Evolutionary conservation across 2,888 invertebrate genomes (phyloP), one percentile per base, ranked within the genome.

Genomic region (Tubulanus polymorphus): DNA sequence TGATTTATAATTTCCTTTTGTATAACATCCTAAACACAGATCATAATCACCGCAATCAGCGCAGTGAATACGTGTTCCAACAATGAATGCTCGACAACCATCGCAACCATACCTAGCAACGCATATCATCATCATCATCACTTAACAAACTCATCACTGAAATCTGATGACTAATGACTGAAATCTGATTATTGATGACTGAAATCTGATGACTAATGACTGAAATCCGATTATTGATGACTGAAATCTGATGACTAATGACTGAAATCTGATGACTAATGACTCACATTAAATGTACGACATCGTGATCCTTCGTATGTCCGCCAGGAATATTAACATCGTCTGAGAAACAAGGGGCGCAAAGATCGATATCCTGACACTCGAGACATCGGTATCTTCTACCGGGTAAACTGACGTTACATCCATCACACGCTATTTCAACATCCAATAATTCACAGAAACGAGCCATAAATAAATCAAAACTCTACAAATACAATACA

Each of bases 11-110:
- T 66, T 61, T n/a, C 61, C 65, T 47, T 68, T 68, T 3, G 60
- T 60, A 55, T 74, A 70, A 59, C 77, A 77, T 10, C 77, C 76
- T 1, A 73, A 63, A 64, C 77, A 77, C 6, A 77, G 65, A 53
- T 77, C 76, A 69, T 75, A 76, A 60, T 76, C 75, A 26, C 75
- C 76, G 67, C 77, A 77, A 27, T 65, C 67, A 35, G 69, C 70
- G 59, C 76, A 77, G 59, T 76, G 76, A 35, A 77, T 71, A 45
- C 76, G 60, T 5, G 73, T 73, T 1, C 76, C 76, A n/a, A 73
- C 71, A 32, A 77, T 76, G 57, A 76, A 77, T 0, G 72, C 74
- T 57, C 74, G 72, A 55, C 77, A 77, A 49, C 70, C 71, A 59
- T 76, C 73, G 66, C 77, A 77, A 47, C 75, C 75, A 63, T 70